phyloP scores from a whole-genome alignment of 1,140 invertebrate genomes.

The Diorhabda sublineata region DNA sequence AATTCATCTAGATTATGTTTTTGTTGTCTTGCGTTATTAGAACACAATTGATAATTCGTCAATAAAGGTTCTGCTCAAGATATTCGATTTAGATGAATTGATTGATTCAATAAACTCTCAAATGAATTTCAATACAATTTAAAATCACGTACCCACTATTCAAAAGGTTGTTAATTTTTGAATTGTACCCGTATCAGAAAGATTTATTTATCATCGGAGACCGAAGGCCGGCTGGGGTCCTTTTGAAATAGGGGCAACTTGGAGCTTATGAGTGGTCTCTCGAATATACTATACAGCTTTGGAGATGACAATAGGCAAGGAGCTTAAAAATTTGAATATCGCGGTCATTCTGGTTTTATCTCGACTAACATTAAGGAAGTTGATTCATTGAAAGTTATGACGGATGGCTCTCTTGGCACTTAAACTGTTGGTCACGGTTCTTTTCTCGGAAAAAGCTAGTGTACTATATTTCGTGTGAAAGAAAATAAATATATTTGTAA shows the following conservation, averaged over 20 bases:
- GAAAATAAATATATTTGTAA: no score
- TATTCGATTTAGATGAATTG: background rate
- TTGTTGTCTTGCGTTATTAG: no score
- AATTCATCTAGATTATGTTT: no score
- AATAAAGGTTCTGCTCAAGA: no score
- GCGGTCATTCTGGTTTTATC: conserved; percentile 48
- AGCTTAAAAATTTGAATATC: conserved; percentile 50
- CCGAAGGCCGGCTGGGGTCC: conserved; percentile 6
- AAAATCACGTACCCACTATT: background rate
- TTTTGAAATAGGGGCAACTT: conserved; percentile 30
- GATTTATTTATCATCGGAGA: conserved; percentile 9
- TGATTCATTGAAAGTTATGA: conserved; percentile 41
- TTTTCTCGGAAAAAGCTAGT: no score
- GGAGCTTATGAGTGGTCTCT: conserved; percentile 31
- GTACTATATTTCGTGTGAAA: no score
- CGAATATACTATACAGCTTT: conserved; percentile 42
- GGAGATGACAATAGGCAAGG: conserved; percentile 43
- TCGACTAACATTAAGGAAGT: conserved; percentile 39
- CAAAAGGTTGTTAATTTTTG: background rate
- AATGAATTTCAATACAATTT: background rate
- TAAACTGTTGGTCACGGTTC: background rate
- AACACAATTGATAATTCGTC: no score
- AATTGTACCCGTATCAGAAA: background rate
- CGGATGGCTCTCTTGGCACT: conserved; percentile 34
- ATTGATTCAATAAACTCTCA: background rate